phyloP scores from a whole-genome alignment of 2,797 vertebrate species.

The Pangasius macronema region DNA sequence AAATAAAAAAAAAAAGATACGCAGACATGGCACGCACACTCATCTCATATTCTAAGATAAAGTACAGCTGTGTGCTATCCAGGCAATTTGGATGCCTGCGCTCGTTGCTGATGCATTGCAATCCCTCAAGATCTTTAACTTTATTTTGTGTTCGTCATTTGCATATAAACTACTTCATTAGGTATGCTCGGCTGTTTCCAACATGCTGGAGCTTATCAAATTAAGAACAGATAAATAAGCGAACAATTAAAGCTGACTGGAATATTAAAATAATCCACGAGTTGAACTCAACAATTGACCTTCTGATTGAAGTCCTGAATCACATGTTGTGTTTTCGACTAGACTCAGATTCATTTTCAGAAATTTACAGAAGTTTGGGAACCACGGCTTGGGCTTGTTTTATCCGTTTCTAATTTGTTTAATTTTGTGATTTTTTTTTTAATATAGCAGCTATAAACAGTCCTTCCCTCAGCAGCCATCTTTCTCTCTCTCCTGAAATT shows the following conservation, averaged over 20 bases:
- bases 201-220: constrained; percentile 61
- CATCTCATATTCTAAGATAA: constrained; percentile 16
- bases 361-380: neutral
- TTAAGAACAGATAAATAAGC: constrained; percentile 63
- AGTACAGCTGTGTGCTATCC: constrained; percentile 1
- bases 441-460: neutral
- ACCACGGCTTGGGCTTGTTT: neutral
- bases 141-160: constrained; percentile 62
- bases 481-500: neutral
- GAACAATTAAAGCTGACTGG: constrained; percentile 55
- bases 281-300: constrained; percentile 41
- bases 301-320: constrained; percentile 31
- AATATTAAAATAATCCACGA: constrained; percentile 52
- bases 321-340: neutral
- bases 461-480: neutral
- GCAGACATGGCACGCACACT: neutral
- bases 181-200: constrained; percentile 59
- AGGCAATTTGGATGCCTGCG: constrained; percentile 26
- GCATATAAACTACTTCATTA: constrained; percentile 67
- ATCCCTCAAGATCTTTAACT: constrained; percentile 55
- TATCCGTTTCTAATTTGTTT: neutral
- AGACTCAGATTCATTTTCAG: neutral
- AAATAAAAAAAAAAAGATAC: neutral
- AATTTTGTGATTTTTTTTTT: neutral
- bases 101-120: constrained; percentile 25